Conservation (phyloP, 2,888 invertebrate genomes). For the Epinotia bilunana region DNA sequence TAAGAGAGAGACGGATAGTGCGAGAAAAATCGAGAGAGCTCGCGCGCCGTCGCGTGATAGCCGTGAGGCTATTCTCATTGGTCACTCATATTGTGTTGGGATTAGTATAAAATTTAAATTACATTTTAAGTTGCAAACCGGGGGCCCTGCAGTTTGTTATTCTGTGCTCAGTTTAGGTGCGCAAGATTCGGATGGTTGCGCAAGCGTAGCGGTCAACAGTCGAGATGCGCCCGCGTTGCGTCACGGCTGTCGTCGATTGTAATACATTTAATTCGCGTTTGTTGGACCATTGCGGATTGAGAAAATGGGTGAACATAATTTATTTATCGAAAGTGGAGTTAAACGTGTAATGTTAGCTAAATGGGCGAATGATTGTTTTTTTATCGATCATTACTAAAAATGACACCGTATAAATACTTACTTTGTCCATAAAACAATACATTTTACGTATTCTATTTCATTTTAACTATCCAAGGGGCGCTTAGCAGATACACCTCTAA, state of each 20-base stretch:
- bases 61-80: background rate
- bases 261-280: conserved; percentile 17
- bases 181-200: conserved; percentile 23
- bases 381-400: background rate
- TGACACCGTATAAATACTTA: background rate
- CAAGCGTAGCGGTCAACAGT: conserved; percentile 35
- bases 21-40: too few species aligned
- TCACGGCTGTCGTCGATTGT: conserved; percentile 37
- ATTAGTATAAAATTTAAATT: background rate
- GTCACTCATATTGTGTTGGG: background rate
- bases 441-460: too few species aligned
- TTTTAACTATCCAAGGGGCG: too few species aligned
- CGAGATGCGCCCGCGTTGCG: conserved; percentile 43
- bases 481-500: too few species aligned
- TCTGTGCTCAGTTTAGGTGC: conserved; percentile 18
- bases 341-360: background rate
- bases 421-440: background rate
- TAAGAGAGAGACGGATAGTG: too few species aligned
- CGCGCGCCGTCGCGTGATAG: too few species aligned
- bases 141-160: background rate
- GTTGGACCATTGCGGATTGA: background rate
- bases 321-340: conserved; percentile 1
- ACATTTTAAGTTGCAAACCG: background rate
- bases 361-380: background rate
- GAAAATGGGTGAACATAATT: background rate